Percentiles rank a stretch among this genome's conserved stretches.
These are phyloP conservation scores for Trematomus bernacchii DNA, from an alignment of 2,797 vertebrate genomes.

Conservation along the genomic window DNA sequence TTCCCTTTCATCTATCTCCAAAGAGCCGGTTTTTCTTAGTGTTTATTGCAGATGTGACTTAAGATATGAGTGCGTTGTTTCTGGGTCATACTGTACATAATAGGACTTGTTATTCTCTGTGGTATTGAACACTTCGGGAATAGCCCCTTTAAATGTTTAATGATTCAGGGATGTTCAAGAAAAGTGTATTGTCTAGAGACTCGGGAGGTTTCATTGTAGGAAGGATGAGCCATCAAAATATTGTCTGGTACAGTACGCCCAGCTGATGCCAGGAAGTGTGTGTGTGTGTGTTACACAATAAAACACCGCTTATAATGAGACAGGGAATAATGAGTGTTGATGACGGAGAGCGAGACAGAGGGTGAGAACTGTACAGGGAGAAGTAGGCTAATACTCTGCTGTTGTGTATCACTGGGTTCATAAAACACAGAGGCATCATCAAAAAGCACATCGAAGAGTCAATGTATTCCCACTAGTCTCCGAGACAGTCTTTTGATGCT, in stretches of 20 bases:
- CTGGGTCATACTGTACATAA: conserved; percentile 61
- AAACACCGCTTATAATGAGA: conserved; percentile 39
- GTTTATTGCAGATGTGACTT: conserved; percentile 52
- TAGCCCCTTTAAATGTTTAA: conserved; percentile 69
- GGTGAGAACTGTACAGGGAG: conserved; percentile 18
- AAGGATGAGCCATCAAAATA: conserved; percentile 34
- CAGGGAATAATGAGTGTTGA: conserved; percentile 37
- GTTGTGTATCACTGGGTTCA: conserved; percentile 68
- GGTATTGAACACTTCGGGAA: conserved; percentile 53
- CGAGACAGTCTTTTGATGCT: conserved; percentile 77
- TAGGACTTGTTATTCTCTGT: conserved; percentile 56
- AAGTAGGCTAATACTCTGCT: conserved; percentile 55
- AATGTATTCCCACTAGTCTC: conserved; percentile 73
- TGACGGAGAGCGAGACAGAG: conserved; percentile 19
- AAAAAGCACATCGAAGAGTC: conserved; percentile 71
- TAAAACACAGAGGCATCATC: conserved; percentile 72
- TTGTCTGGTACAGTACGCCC: background rate
- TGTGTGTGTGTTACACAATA: conserved; percentile 28
- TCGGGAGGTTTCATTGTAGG: background rate
- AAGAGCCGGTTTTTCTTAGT: conserved; percentile 41
- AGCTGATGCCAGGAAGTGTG: conserved; percentile 23
- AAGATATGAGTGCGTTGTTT: conserved; percentile 58
- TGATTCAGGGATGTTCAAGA: conserved; percentile 43
- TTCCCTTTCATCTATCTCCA: conserved; percentile 58
- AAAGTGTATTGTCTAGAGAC: conserved; percentile 33